Conservation (phyloP, 2,797 vertebrate species). For the Distichodus sexfasciatus region DNA sequence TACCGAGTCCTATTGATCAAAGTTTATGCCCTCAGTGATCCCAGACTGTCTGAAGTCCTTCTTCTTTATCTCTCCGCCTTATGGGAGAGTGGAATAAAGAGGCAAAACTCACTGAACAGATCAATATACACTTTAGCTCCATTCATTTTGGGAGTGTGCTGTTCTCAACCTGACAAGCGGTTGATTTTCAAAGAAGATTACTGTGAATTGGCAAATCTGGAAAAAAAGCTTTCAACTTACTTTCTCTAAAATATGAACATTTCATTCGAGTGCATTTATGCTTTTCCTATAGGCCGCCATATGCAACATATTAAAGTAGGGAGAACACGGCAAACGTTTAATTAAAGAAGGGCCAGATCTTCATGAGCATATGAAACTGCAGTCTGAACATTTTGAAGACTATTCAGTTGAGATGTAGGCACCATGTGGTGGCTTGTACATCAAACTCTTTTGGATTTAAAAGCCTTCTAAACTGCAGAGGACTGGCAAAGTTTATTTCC, state of each 20-base stretch:
- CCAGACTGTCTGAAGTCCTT: conserved; percentile 27
- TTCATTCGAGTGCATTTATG: neutral
- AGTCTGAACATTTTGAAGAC: neutral
- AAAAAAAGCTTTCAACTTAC: conserved; percentile 31
- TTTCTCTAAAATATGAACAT: conserved; percentile 13
- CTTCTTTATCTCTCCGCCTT: conserved; percentile 22
- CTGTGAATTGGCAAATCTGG: conserved; percentile 44
- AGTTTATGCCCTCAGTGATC: conserved; percentile 46
- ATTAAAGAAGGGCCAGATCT: conserved; percentile 13
- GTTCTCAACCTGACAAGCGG: conserved; percentile 52
- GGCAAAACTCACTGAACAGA: conserved; percentile 35
- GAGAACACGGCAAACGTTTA: conserved; percentile 16
- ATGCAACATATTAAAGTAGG: neutral
- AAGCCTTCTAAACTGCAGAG: conserved; percentile 72
- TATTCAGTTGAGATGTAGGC: conserved; percentile 37
- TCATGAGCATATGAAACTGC: conserved; percentile 19
- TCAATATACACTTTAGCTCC: conserved; percentile 42
- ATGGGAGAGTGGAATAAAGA: conserved; percentile 29
- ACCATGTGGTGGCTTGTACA: conserved; percentile 66
- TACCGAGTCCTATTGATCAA: conserved; percentile 57
- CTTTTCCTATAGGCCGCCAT: neutral
- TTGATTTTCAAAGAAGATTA: conserved; percentile 61
- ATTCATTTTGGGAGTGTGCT: conserved; percentile 62
- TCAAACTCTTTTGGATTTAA: conserved; percentile 76
- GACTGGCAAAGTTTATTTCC: conserved; percentile 81